Evolutionary conservation across 1,140 invertebrate species (phyloP).

Genomic region (Odontomachus brunneus): DNA sequence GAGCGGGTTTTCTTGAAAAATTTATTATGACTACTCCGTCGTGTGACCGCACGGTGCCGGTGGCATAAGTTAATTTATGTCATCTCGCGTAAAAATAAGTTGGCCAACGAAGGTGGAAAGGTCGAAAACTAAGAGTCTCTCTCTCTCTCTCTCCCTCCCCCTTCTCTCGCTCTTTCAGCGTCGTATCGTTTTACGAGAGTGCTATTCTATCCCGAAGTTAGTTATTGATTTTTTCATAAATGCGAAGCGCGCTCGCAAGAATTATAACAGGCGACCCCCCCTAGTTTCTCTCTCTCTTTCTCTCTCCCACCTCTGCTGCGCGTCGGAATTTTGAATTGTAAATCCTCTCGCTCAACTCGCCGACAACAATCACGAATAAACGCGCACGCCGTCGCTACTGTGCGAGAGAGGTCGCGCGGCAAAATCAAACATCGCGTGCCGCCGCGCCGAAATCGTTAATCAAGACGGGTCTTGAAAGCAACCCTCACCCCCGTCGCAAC

Average conservation of each 20-base stretch:
- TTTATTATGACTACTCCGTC: background rate
- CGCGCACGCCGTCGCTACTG: background rate
- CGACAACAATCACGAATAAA: slow-evolving; percentile 20
- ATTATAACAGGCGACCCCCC: background rate
- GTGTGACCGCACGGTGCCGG: background rate
- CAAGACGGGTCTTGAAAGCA: slow-evolving; percentile 67
- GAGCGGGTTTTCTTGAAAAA: background rate
- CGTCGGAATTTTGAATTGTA: slow-evolving; percentile 16
- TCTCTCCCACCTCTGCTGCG: no score
- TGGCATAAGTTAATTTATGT: no score
- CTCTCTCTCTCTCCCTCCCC: background rate
- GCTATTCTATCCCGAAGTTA: background rate
- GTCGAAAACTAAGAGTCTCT: background rate
- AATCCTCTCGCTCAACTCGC: background rate
- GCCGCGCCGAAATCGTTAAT: slow-evolving; percentile 68
- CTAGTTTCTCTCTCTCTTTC: background rate
- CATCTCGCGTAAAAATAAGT: background rate
- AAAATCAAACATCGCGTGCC: slow-evolving; percentile 73
- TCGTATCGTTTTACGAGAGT: background rate
- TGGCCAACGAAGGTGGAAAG: background rate
- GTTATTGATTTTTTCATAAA: slow-evolving; percentile 1
- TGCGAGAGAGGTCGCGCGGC: slow-evolving; percentile 8
- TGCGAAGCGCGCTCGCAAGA: no score
- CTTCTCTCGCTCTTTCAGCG: no score
- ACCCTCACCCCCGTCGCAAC: slow-evolving; percentile 49